Percentiles rank a stretch among this genome's conserved stretches.
Conservation (phyloP, 2,113 vertebrate species). For the Crypturellus undulatus region DNA sequence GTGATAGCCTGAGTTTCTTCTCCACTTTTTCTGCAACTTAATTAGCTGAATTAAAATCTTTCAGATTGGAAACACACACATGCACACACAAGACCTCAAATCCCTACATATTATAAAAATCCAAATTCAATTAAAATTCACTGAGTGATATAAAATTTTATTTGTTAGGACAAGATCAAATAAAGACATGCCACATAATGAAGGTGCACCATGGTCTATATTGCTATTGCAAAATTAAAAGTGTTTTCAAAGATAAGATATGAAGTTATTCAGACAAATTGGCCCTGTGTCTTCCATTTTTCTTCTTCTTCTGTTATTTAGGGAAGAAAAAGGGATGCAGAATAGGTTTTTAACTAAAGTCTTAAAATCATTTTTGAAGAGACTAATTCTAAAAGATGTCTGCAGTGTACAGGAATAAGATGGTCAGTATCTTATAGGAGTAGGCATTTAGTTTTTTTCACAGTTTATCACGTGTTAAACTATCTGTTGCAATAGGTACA, state of each 20-base stretch:
- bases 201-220: background rate
- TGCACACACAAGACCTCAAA: background rate
- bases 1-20: background rate
- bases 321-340: background rate
- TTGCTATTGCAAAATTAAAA: background rate
- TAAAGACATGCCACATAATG: background rate
- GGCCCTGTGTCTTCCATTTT: background rate
- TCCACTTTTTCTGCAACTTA: background rate
- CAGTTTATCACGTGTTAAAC: background rate
- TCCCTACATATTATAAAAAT: background rate
- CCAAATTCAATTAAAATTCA: background rate
- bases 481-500: background rate
- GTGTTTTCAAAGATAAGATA: background rate
- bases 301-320: background rate
- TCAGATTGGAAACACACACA: background rate
- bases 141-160: background rate
- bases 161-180: background rate
- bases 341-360: background rate
- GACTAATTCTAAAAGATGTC: background rate
- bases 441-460: background rate
- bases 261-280: background rate
- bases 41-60: conserved; percentile 33
- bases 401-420: background rate
- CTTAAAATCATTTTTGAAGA: background rate
- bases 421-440: background rate